Base-by-base conservation (phyloP, 2,113 vertebrate species). In the Sprattus sprattus region DNA sequence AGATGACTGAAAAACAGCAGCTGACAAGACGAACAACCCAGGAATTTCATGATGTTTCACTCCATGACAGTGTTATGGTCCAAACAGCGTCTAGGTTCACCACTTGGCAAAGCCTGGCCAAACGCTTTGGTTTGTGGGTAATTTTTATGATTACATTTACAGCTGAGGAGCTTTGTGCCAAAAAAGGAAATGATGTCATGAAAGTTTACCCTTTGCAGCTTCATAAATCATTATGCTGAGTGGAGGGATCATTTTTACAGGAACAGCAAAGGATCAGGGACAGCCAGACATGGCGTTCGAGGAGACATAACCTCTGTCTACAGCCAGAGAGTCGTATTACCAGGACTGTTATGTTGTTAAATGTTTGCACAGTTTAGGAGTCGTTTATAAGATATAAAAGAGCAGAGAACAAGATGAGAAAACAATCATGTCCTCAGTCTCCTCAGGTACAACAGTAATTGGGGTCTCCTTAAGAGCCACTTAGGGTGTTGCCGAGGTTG, bases 161-260 rank as follows among this genome's bases (percentile, higher is more conserved):
- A 93, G 93, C 91, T 92, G 91, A 93, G 91, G 85, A 89, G 93
- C 90, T 88, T 89, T 15, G 82, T 87, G 90, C 87, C 91, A 89
- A 88, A 83, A 89, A 87, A 91, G 93, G 92, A 95, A 93, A 93
- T 94, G 91, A 94, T 94, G 92, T 94, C 93, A 95, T 92, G 90
- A 93, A 91, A 88, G 89, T 92, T 93, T 90, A 92, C 89, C 78
- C 88, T 81, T 54, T 86, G 88, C 91, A 90, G 89, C 91, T 93
- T 89, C 71, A 91, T 93, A 94, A 93, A 93, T 93, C 91, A 92
- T 93, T 92, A 91, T 90, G 87, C 86, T 87, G 83, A 88, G 49
- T 80, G 86, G 86, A 81, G 57, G 83, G 85, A 92, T 90, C 88
- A 85, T 85, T 91, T 93, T 93, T 88, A 83, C 88, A 91, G 93